Evolutionary conservation across 2,113 vertebrate species (phyloP).

Genomic region (Jacana jacana): DNA sequence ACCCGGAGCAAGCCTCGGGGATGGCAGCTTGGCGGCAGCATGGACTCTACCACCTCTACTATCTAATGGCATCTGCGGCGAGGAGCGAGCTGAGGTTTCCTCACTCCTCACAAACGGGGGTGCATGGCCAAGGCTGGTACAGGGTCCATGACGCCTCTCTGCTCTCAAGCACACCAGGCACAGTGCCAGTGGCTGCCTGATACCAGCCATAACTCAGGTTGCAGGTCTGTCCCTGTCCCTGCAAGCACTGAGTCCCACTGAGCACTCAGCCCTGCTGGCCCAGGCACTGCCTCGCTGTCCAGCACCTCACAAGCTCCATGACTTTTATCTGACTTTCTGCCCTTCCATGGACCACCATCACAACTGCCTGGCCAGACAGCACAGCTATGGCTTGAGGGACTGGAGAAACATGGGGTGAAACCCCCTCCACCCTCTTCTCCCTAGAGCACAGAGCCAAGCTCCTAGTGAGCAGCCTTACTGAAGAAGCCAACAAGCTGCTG

Average conservation of each 20-base stretch:
- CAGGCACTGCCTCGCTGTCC: background rate
- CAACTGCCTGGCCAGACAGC: accelerated
- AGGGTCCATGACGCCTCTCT: accelerated
- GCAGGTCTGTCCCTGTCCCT: background rate
- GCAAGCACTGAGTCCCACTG: accelerated
- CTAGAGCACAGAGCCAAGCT: background rate
- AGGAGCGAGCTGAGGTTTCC: accelerated
- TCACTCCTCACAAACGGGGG: accelerated
- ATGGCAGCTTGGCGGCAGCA: background rate
- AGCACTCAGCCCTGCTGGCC: background rate
- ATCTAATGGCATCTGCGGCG: accelerated
- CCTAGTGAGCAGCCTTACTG: background rate
- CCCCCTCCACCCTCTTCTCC: background rate
- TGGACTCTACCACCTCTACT: background rate
- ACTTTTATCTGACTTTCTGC: background rate
- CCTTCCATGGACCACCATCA: background rate
- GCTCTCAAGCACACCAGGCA: too few relatives aligned
- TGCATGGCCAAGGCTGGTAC: accelerated
- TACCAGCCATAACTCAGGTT: accelerated
- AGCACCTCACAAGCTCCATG: accelerated
- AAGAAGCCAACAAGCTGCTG: background rate
- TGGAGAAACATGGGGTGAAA: accelerated
- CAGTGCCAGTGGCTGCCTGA: background rate
- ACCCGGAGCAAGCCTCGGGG: background rate
- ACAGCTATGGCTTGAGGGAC: accelerated